Evolutionary conservation across 2,888 invertebrate species (phyloP).

Genomic region (Drosophila cognata): DNA sequence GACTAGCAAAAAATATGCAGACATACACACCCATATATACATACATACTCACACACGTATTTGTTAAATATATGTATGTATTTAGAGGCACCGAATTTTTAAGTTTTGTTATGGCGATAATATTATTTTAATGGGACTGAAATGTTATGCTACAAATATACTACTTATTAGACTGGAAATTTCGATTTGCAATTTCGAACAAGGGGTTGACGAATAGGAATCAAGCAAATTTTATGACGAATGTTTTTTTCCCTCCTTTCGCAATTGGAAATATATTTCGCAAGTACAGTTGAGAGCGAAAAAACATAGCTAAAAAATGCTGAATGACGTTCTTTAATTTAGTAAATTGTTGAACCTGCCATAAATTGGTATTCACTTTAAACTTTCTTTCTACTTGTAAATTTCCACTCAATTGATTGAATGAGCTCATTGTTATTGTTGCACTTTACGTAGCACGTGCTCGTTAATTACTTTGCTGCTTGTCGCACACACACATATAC

Average conservation of each 20-base stretch:
- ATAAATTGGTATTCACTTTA: constrained; percentile 40
- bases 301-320: neutral
- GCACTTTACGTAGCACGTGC: constrained; percentile 60
- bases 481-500: constrained; percentile 7
- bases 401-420: constrained; percentile 45
- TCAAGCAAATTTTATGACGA: neutral
- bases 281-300: constrained; percentile 1
- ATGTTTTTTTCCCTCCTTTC: neutral
- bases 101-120: neutral
- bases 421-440: constrained; percentile 31
- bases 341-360: constrained; percentile 9
- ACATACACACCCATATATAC: neutral
- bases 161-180: neutral
- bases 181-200: neutral
- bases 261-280: neutral
- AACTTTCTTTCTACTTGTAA: constrained; percentile 21
- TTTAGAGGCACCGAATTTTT: neutral
- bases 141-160: neutral
- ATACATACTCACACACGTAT: neutral
- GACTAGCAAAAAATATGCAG: constrained; percentile 1
- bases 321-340: neutral
- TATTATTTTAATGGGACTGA: neutral
- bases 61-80: neutral
- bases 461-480: constrained; percentile 63
- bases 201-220: neutral